A percentile compares a stretch with the other conserved stretches of the same genome.
Evolutionary conservation across 2,113 vertebrate species (phyloP).

Genomic region (Chaetodon auriga): DNA sequence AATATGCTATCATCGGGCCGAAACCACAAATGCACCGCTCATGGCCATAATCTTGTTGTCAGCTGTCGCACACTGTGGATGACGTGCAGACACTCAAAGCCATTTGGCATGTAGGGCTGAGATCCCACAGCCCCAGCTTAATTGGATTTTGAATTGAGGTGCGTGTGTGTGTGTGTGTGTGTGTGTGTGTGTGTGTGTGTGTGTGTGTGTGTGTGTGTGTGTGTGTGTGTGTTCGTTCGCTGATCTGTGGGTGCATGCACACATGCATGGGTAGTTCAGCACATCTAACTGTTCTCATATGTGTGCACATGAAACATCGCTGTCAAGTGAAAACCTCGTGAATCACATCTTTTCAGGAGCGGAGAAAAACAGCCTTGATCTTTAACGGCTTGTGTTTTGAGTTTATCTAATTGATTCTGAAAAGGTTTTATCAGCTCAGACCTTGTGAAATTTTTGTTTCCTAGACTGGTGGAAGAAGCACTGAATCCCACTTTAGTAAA

Average conservation of each 20-base stretch:
- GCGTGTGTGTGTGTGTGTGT: constrained; percentile 7
- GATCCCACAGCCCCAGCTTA: constrained; percentile 70
- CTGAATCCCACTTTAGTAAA: not conserved
- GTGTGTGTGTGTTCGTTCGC: constrained; percentile 8
- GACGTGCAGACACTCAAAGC: constrained; percentile 72
- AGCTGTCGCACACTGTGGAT: constrained; percentile 65
- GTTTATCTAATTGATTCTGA: constrained; percentile 48
- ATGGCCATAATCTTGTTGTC: constrained; percentile 75
- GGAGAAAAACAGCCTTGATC: constrained; percentile 43
- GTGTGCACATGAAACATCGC: constrained; percentile 43
- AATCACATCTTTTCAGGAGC: constrained; percentile 39
- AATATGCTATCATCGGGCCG: constrained; percentile 61
- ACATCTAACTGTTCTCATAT: constrained; percentile 43
- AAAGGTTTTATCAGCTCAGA: constrained; percentile 35
- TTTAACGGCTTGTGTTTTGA: constrained; percentile 56
- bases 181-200: constrained; percentile 21
- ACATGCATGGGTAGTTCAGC: constrained; percentile 37
- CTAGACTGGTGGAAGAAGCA: not conserved
- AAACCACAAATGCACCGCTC: constrained; percentile 61
- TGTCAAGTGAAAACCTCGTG: constrained; percentile 52
- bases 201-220: constrained; percentile 17
- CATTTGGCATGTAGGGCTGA: constrained; percentile 67
- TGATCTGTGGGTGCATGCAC: constrained; percentile 46
- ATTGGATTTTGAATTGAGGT: constrained; percentile 76
- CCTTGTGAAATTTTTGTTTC: not conserved